Percentiles rank a stretch among this genome's conserved stretches.
These are phyloP conservation scores for Propithecus perrieri DNA, from an alignment of 2,797 vertebrate genomes.

Conservation along the genomic window DNA sequence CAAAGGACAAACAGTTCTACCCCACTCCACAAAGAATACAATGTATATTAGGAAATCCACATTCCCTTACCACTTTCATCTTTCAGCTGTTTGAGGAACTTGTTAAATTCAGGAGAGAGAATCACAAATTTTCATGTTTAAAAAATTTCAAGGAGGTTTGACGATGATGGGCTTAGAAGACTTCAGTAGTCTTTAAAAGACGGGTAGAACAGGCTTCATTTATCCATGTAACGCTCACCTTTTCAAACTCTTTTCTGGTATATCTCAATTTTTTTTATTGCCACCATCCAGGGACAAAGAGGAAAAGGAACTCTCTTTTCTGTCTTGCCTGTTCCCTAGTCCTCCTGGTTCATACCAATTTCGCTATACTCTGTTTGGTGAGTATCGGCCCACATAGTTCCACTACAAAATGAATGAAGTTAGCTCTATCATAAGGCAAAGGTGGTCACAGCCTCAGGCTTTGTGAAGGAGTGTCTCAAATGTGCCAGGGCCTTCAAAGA, in stretches of 20 bases:
- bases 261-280: slow-evolving; percentile 30
- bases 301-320: neutral
- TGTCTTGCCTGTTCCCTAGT: neutral
- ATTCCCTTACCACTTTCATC: neutral
- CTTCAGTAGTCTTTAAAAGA: neutral
- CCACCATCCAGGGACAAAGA: neutral
- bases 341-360: neutral
- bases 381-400: neutral
- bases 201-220: neutral
- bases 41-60: neutral
- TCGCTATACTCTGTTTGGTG: neutral
- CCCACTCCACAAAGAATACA: neutral
- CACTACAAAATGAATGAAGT: neutral
- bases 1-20: neutral
- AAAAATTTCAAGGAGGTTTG: neutral
- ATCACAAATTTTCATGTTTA: neutral
- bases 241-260: neutral
- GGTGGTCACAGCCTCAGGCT: neutral
- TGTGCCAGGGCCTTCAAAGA: neutral
- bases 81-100: neutral
- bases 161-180: neutral
- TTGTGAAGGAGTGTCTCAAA: neutral
- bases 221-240: neutral
- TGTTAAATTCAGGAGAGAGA: neutral
- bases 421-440: neutral